Percentiles rank a stretch among this genome's conserved stretches.
Conservation (phyloP, 2,797 vertebrate species). For the Vespertilio murinus region DNA sequence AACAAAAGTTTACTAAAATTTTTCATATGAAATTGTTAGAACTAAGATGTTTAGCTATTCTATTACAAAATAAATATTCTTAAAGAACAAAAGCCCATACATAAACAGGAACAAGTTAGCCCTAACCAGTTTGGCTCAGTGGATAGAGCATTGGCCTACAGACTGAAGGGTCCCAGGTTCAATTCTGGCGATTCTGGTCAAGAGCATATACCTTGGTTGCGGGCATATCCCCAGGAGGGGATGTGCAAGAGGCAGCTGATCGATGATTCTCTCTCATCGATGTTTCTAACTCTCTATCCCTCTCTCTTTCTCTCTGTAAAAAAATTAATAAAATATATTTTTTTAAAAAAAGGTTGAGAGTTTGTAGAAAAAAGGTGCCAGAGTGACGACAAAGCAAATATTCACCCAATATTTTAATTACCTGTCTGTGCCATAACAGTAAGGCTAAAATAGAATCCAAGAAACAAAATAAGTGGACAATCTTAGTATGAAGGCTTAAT, state of each 20-base stretch:
- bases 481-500: background rate
- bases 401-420: constrained; percentile 4
- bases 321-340: no score
- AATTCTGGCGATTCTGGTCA: no score
- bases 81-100: background rate
- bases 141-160: no score
- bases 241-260: no score
- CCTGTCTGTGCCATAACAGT: background rate
- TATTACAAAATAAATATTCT: constrained; percentile 20
- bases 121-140: no score
- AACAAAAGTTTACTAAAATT: background rate
- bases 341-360: background rate
- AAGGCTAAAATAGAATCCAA: background rate
- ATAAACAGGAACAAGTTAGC: background rate
- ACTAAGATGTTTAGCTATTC: background rate
- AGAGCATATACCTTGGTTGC: no score
- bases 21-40: constrained; percentile 29
- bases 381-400: background rate
- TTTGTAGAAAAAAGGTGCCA: background rate
- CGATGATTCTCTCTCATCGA: no score
- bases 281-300: no score
- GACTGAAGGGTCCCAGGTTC: no score
- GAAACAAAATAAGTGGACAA: background rate
- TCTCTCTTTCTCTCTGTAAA: no score
- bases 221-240: no score